Conservation (phyloP, 1,140 invertebrate species). For the Drosophila repleta region DNA sequence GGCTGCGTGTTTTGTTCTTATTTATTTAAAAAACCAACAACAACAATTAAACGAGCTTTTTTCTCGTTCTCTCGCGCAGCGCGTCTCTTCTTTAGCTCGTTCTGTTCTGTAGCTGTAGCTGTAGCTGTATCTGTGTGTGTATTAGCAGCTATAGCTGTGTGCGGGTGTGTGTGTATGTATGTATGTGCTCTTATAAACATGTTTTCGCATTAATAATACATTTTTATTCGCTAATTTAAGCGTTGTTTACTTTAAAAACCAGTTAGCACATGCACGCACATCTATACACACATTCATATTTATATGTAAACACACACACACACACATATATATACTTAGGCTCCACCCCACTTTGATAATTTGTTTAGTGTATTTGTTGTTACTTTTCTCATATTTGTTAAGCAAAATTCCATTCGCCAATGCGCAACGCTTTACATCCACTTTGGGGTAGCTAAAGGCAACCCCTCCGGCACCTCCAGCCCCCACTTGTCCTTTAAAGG, state of each 20-base stretch:
- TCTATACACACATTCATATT: constrained; percentile 9
- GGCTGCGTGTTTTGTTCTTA: constrained; percentile 31
- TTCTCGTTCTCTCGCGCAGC: constrained; percentile 31
- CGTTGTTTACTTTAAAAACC: constrained; percentile 73
- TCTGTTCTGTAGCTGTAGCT: constrained; percentile 19
- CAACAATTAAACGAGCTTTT: constrained; percentile 52
- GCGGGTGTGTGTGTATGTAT: constrained; percentile 27
- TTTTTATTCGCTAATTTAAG: constrained; percentile 82
- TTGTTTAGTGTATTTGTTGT: constrained; percentile 53
- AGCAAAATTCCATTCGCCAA: constrained; percentile 33
- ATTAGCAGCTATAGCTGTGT: constrained; percentile 20
- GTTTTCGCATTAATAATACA: constrained; percentile 82
- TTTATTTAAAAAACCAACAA: constrained; percentile 44
- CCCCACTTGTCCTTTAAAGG: constrained; percentile 14
- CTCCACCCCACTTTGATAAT: constrained; percentile 75
- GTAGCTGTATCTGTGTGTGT: background rate
- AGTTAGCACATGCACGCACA: constrained; percentile 56
- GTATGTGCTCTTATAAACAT: constrained; percentile 70
- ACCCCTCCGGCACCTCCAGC: background rate
- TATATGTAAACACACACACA: constrained; percentile 2
- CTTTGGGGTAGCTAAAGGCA: background rate
- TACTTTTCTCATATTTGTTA: constrained; percentile 25
- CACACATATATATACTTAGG: constrained; percentile 42
- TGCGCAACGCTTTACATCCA: constrained; percentile 11
- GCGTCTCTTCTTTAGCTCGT: constrained; percentile 30